Percentiles rank a stretch among this genome's conserved stretches.
These are phyloP conservation scores for Tarsius wallacei DNA, from an alignment of 2,797 vertebrate genomes.

Conservation along the genomic window DNA sequence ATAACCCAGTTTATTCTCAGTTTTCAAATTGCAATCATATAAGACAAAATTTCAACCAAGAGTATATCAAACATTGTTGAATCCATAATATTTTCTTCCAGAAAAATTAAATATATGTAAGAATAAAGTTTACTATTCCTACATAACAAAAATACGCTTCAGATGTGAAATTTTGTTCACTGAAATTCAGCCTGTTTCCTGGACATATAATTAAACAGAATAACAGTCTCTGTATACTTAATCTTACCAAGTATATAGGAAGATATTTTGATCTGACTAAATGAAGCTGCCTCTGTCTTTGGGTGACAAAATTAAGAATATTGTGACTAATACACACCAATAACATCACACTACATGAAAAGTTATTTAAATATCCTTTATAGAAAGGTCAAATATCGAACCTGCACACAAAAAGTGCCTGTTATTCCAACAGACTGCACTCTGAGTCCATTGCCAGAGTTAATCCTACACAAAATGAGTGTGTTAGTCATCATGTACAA, in stretches of 20 bases:
- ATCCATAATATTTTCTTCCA: background rate
- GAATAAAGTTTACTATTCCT: constrained; percentile 34
- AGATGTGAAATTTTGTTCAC: constrained; percentile 41
- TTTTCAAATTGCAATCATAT: background rate
- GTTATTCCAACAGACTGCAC: background rate
- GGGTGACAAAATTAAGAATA: constrained; percentile 70
- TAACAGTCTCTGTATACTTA: background rate
- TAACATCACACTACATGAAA: background rate
- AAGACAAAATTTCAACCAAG: background rate
- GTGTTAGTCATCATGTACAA: background rate
- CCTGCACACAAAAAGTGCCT: background rate
- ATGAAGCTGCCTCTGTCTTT: constrained; percentile 35
- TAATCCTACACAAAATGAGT: constrained; percentile 10
- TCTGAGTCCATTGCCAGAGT: background rate
- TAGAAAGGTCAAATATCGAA: background rate
- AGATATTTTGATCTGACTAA: constrained; percentile 52
- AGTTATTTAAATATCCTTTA: background rate
- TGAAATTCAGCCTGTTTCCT: constrained; percentile 57
- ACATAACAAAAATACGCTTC: constrained; percentile 61
- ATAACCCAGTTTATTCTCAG: background rate
- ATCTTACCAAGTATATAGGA: constrained; percentile 1
- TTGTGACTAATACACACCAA: background rate
- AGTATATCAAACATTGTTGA: background rate
- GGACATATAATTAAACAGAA: background rate
- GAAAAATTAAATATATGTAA: constrained; percentile 26